These are phyloP conservation scores for Neodiprion fabricii DNA, from an alignment of 1,140 invertebrate species.

Conservation along the genomic window DNA sequence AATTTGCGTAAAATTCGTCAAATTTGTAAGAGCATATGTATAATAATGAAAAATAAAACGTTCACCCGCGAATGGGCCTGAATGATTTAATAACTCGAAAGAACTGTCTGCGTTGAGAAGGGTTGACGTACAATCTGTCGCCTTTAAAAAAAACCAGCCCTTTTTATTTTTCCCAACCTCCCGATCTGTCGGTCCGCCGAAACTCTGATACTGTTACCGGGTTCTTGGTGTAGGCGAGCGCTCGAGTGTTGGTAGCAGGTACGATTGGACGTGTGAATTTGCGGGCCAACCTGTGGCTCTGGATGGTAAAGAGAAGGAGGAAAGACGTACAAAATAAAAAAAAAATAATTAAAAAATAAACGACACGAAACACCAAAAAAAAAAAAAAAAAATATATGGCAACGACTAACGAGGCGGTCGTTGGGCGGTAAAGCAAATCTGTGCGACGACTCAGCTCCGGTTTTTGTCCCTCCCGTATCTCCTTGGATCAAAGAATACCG, in stretches of 20 bases:
- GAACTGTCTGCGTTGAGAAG: conserved; percentile 45
- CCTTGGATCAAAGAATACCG: background rate
- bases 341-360: background rate
- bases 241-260: background rate
- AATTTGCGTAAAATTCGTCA: too few species aligned
- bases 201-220: background rate
- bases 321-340: background rate
- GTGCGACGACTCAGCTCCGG: background rate
- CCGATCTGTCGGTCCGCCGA: background rate
- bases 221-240: background rate
- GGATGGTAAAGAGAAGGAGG: background rate
- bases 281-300: conserved; percentile 2
- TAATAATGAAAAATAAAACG: conserved; percentile 1
- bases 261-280: conserved; percentile 4
- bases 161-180: conserved; percentile 1
- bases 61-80: conserved; percentile 13
- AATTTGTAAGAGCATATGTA: too few species aligned
- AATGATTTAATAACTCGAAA: conserved; percentile 58
- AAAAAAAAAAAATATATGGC: background rate
- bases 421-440: background rate
- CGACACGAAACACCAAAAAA: background rate
- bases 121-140: conserved; percentile 44
- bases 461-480: background rate
- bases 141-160: conserved; percentile 31
- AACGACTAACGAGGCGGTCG: conserved; percentile 4